A percentile compares a stretch with the other conserved stretches of the same genome.
Evolutionary conservation across 2,888 invertebrate genomes (phyloP).

Genomic region (Octonoba sinensis): DNA sequence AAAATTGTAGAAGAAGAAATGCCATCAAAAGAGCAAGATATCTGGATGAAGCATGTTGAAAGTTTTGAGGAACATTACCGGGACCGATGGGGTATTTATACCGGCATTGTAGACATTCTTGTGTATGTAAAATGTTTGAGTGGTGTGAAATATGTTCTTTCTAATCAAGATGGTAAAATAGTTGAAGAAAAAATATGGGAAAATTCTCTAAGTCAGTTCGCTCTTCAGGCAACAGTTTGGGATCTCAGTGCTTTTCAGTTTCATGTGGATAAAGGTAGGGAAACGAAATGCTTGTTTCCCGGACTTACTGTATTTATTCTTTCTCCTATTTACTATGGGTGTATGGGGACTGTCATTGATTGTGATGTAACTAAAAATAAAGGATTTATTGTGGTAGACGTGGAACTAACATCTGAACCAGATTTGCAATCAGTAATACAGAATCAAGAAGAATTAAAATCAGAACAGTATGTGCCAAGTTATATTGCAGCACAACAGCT

Average conservation of each 20-base stretch:
- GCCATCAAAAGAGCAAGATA: constrained; percentile 14
- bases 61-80: constrained; percentile 66
- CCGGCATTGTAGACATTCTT: constrained; percentile 76
- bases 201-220: constrained; percentile 76
- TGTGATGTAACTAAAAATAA: constrained; percentile 68
- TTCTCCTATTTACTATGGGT: constrained; percentile 84
- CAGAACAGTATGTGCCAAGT: constrained; percentile 69
- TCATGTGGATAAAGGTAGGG: constrained; percentile 5
- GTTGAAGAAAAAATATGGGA: constrained; percentile 82
- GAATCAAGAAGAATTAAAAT: constrained; percentile 40
- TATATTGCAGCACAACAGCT: constrained; percentile 71
- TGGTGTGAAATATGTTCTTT: constrained; percentile 76
- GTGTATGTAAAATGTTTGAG: constrained; percentile 81
- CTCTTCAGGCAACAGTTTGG: constrained; percentile 79
- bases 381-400: constrained; percentile 77
- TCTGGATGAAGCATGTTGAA: constrained; percentile 34
- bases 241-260: constrained; percentile 69
- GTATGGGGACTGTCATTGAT: constrained; percentile 79
- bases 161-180: constrained; percentile 75
- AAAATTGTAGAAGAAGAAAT: constrained; percentile 16
- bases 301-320: constrained; percentile 82
- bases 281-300: constrained; percentile 68
- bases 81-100: constrained; percentile 83
- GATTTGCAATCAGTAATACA: constrained; percentile 69
- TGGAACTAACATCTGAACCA: constrained; percentile 75